phyloP scores from a whole-genome alignment of 1,140 invertebrate genomes.

The Drosophila truncata region DNA sequence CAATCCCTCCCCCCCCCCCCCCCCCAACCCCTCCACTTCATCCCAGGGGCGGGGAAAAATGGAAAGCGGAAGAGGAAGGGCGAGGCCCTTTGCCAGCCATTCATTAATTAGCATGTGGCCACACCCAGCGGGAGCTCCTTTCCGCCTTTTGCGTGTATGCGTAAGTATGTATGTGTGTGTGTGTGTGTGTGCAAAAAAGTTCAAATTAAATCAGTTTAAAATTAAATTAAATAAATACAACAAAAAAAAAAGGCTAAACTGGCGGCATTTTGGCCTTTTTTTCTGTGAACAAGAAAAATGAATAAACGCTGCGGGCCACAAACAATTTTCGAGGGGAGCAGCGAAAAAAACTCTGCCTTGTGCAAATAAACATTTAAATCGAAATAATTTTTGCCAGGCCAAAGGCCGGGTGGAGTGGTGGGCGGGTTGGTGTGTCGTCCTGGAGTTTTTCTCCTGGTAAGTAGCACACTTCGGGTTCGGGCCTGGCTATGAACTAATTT shows the following conservation, averaged over 20 bases:
- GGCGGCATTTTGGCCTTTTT: conserved; percentile 35
- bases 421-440: background rate
- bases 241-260: conserved; percentile 43
- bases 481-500: conserved; percentile 75
- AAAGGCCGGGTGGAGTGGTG: background rate
- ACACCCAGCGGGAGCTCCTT: conserved; percentile 62
- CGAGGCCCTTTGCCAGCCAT: conserved; percentile 57
- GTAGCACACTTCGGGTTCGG: conserved; percentile 60
- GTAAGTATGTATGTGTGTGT: background rate
- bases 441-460: conserved; percentile 26
- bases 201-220: conserved; percentile 65
- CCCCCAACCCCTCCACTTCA: background rate
- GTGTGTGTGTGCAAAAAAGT: conserved; percentile 27
- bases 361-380: conserved; percentile 74
- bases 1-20: background rate
- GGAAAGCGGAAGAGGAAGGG: conserved; percentile 21
- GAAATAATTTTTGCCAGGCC: conserved; percentile 56
- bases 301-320: conserved; percentile 66
- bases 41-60: background rate
- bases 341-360: conserved; percentile 28
- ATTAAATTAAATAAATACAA: conserved; percentile 75
- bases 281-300: conserved; percentile 33
- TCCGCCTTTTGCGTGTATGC: conserved; percentile 18
- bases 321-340: conserved; percentile 20
- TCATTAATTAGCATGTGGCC: conserved; percentile 80